These are phyloP conservation scores for Poecilia picta DNA, from an alignment of 2,797 vertebrate species.

Conservation along the genomic window DNA sequence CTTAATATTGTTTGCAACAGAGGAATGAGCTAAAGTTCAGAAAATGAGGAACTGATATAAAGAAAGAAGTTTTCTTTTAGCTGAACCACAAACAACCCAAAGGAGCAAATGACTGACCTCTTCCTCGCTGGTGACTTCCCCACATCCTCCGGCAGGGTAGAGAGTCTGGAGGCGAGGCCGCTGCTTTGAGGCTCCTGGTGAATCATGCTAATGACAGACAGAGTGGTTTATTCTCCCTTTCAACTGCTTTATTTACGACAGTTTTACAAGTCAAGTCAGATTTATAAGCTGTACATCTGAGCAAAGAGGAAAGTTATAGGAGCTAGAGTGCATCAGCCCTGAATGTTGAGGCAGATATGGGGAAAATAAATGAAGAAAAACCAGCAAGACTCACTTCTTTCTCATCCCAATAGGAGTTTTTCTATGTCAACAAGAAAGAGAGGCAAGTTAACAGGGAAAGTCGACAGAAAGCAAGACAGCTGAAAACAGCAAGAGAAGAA, in stretches of 20 bases:
- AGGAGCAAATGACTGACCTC: slow-evolving; percentile 78
- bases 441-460: slow-evolving; percentile 59
- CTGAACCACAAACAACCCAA: neutral
- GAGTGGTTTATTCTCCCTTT: neutral
- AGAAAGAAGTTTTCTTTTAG: neutral
- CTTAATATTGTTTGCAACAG: neutral
- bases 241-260: neutral
- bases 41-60: neutral
- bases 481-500: slow-evolving; percentile 38
- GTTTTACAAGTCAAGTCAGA: neutral
- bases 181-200: slow-evolving; percentile 90
- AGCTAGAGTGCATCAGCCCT: slow-evolving; percentile 31
- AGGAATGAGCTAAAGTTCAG: neutral
- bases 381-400: slow-evolving; percentile 84
- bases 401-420: slow-evolving; percentile 87
- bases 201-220: slow-evolving; percentile 82
- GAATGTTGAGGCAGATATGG: slow-evolving; percentile 47
- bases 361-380: slow-evolving; percentile 58
- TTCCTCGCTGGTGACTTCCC: slow-evolving; percentile 95
- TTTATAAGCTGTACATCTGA: slow-evolving; percentile 19
- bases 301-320: slow-evolving; percentile 35
- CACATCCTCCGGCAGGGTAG: slow-evolving; percentile 90
- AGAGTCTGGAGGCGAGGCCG: slow-evolving; percentile 85
- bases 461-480: slow-evolving; percentile 46
- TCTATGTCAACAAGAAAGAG: slow-evolving; percentile 77